phyloP scores from a whole-genome alignment of 2,113 vertebrate genomes.

The Sinocyclocheilus anophthalmus region DNA sequence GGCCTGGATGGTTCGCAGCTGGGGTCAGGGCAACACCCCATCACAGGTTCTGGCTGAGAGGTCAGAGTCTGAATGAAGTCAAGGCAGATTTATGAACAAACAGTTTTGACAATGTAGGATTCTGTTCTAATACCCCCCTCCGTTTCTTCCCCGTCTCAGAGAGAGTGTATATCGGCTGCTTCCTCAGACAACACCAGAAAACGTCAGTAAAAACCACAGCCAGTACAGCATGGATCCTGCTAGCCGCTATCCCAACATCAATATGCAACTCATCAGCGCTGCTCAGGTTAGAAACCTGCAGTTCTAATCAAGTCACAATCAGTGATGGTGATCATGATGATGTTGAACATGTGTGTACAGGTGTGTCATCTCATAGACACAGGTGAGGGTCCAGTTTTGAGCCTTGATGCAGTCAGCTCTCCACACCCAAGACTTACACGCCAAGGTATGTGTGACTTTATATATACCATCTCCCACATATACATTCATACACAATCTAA shows the following conservation, averaged over 20 bases:
- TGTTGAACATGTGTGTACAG: constrained; percentile 66
- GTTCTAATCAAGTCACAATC: not conserved
- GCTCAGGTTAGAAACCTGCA: constrained; percentile 80
- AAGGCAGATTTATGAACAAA: not conserved
- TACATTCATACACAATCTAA: constrained; percentile 1
- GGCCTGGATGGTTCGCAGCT: constrained; percentile 94
- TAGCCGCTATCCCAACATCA: constrained; percentile 89
- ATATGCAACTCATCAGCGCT: constrained; percentile 79
- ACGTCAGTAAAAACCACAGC: constrained; percentile 93
- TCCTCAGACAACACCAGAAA: constrained; percentile 96
- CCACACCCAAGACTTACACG: constrained; percentile 77
- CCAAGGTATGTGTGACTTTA: constrained; percentile 74
- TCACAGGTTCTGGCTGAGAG: constrained; percentile 91
- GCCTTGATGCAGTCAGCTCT: constrained; percentile 72
- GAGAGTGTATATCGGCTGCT: constrained; percentile 90
- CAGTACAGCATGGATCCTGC: constrained; percentile 90
- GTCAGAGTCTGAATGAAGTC: constrained; percentile 61
- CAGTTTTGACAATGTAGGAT: not conserved
- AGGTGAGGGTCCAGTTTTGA: constrained; percentile 78
- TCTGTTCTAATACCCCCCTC: not conserved
- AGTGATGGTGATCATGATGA: not conserved
- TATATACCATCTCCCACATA: not conserved
- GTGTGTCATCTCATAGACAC: constrained; percentile 90
- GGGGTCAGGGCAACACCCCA: constrained; percentile 82
- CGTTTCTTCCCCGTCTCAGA: constrained; percentile 57